These are phyloP conservation scores for Leptinotarsa haldemani DNA, from an alignment of 2,888 invertebrate species.

Conservation along the genomic window DNA sequence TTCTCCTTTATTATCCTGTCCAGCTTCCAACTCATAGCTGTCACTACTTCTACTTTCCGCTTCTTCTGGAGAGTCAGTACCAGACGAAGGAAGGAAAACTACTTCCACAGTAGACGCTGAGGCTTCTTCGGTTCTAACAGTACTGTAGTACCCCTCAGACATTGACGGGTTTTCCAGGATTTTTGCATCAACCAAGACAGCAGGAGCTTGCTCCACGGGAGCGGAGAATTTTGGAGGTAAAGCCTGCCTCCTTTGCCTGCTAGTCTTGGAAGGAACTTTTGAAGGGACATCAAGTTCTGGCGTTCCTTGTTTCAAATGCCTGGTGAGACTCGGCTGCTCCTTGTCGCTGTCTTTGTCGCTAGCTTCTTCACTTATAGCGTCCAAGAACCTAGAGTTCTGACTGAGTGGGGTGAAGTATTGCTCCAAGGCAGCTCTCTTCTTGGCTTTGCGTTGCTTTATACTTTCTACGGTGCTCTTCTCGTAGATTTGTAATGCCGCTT, in stretches of 20 bases:
- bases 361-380: constrained; percentile 83
- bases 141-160: constrained; percentile 71
- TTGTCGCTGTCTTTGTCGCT: constrained; percentile 73
- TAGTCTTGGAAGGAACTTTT: constrained; percentile 34
- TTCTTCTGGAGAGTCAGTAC: constrained; percentile 42
- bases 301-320: constrained; percentile 54
- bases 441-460: constrained; percentile 65
- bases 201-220: constrained; percentile 46
- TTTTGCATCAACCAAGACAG: constrained; percentile 72
- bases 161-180: constrained; percentile 58
- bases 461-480: constrained; percentile 43
- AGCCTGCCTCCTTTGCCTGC: constrained; percentile 30
- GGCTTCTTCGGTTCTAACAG: constrained; percentile 53
- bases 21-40: constrained; percentile 37
- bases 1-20: constrained; percentile 1
- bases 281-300: constrained; percentile 52
- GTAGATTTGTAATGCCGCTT: constrained; percentile 51
- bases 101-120: constrained; percentile 71
- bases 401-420: constrained; percentile 71
- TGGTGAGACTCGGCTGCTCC: constrained; percentile 56
- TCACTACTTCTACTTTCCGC: constrained; percentile 39
- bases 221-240: constrained; percentile 31
- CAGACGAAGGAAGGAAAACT: constrained; percentile 71
- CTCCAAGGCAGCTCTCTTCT: constrained; percentile 70
- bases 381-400: constrained; percentile 76